A percentile compares a stretch with the other conserved stretches of the same genome.
Evolutionary conservation across 2,113 vertebrate species (phyloP).

Genomic region (Clinocottus analis): DNA sequence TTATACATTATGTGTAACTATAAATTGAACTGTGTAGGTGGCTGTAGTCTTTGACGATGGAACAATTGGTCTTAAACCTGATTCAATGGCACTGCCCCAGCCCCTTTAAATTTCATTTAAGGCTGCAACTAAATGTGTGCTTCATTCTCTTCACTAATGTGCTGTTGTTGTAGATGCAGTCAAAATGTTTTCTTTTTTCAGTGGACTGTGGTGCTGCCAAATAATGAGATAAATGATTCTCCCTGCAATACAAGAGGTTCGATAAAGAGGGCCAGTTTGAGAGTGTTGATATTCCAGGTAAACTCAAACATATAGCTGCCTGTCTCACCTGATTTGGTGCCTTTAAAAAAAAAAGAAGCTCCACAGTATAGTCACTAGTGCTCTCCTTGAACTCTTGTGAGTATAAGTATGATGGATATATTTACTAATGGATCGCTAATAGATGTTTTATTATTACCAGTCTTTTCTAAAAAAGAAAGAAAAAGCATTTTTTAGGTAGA

Average conservation of each 20-base stretch:
- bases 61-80: background rate
- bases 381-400: background rate
- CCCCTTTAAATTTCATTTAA: background rate
- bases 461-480: background rate
- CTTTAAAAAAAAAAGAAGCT: conserved; percentile 11
- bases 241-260: conserved; percentile 36
- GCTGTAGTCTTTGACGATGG: background rate
- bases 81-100: background rate
- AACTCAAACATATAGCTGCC: conserved; percentile 56
- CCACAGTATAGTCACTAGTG: conserved; percentile 4
- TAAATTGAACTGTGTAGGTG: background rate
- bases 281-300: conserved; percentile 57
- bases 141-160: background rate
- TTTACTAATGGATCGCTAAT: conserved; percentile 18
- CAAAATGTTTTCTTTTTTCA: conserved; percentile 10
- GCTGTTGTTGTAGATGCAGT: background rate
- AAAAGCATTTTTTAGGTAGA: background rate
- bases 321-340: conserved; percentile 41
- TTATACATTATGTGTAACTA: background rate
- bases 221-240: conserved; percentile 3
- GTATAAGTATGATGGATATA: conserved; percentile 18
- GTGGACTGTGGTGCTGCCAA: background rate
- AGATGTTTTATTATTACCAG: conserved; percentile 9
- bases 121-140: background rate
- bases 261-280: conserved; percentile 29